Conservation (phyloP, 1,140 invertebrate species). For the Apis cerana region DNA sequence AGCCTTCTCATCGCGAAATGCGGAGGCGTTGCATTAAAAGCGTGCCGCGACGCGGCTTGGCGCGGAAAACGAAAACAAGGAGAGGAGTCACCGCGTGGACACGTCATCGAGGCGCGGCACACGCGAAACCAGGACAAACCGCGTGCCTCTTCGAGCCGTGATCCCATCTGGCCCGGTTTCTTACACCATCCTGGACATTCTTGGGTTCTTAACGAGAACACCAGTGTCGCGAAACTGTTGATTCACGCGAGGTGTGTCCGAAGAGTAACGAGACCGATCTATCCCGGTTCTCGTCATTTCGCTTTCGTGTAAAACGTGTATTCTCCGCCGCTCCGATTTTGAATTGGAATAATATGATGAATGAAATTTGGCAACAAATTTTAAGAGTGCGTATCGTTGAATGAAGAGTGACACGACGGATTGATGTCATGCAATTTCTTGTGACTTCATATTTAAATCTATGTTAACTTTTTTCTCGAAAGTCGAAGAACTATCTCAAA, state of each 20-base stretch:
- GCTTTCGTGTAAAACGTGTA: too few relatives aligned
- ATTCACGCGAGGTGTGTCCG: neutral
- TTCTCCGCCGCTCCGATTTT: too few relatives aligned
- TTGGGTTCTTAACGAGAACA: slow-evolving; percentile 28
- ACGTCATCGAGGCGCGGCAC: slow-evolving; percentile 56
- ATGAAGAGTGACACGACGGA: too few relatives aligned
- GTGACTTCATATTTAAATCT: too few relatives aligned
- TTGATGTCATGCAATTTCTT: too few relatives aligned
- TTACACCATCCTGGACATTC: slow-evolving; percentile 15
- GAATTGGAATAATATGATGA: too few relatives aligned
- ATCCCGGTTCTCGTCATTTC: too few relatives aligned
- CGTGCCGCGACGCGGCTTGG: slow-evolving; percentile 23
- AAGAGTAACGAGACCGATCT: neutral
- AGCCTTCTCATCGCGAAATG: slow-evolving; percentile 37
- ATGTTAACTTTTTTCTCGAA: too few relatives aligned
- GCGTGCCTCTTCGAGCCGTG: neutral
- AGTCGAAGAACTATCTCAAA: too few relatives aligned
- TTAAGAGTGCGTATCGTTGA: too few relatives aligned
- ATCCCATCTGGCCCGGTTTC: slow-evolving; percentile 45
- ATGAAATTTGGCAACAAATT: too few relatives aligned
- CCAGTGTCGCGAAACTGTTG: neutral
- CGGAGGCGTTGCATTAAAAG: slow-evolving; percentile 54
- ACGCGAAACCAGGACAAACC: slow-evolving; percentile 42
- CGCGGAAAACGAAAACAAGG: slow-evolving; percentile 36
- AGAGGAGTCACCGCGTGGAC: slow-evolving; percentile 32